These are phyloP conservation scores for Drosophila dunni DNA, from an alignment of 1,140 invertebrate genomes.

Conservation along the genomic window DNA sequence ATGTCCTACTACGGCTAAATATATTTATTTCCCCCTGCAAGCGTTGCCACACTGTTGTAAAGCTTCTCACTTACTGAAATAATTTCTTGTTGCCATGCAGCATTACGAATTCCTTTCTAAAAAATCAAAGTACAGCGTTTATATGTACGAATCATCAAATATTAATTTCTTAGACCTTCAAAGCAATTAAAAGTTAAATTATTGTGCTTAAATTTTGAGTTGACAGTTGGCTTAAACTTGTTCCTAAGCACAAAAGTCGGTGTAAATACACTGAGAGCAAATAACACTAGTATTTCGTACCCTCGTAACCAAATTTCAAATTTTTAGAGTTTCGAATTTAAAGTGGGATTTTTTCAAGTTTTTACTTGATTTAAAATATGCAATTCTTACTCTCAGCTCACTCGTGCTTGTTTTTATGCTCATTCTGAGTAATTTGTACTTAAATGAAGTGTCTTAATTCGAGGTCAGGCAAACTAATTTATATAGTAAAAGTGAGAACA, in stretches of 20 bases:
- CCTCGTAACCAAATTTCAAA: no score
- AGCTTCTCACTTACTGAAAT: background rate
- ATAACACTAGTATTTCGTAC: no score
- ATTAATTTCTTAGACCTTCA: constrained; percentile 2
- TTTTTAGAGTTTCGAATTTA: no score
- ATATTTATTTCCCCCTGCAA: no score
- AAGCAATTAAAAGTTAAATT: constrained; percentile 28
- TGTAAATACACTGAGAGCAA: background rate
- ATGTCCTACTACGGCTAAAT: background rate
- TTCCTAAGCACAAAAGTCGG: background rate
- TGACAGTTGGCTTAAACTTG: constrained; percentile 9
- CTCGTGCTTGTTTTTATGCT: no score
- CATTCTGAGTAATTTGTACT: no score
- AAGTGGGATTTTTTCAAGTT: no score
- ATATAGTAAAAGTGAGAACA: background rate
- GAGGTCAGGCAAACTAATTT: background rate
- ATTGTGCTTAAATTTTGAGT: constrained; percentile 14
- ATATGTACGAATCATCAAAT: background rate
- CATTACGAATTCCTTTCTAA: background rate
- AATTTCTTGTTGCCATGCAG: background rate
- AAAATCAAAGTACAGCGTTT: background rate
- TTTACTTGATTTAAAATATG: no score
- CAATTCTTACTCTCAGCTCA: no score
- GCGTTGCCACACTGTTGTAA: no score
- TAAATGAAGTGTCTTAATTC: background rate